Conservation (phyloP, 2,113 vertebrate genomes). For the Poeciliopsis retropinna region DNA sequence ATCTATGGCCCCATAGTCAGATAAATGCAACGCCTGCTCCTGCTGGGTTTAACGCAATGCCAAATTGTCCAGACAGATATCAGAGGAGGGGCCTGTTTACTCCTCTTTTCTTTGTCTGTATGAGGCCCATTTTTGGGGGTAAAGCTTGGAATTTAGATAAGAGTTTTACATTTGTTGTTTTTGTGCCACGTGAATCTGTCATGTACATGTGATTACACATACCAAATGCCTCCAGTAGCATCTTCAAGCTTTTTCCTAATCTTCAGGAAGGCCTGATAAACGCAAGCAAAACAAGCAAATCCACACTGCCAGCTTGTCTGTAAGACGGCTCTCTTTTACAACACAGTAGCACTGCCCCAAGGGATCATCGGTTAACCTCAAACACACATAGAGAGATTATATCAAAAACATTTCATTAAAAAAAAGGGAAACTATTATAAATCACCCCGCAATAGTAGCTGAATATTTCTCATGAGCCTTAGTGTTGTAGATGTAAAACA, state of each 20-base stretch:
- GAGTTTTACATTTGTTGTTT: constrained; percentile 19
- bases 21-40: constrained; percentile 3
- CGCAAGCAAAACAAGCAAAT: constrained; percentile 58
- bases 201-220: constrained; percentile 28
- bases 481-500: constrained; percentile 21
- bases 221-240: constrained; percentile 42
- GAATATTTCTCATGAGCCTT: constrained; percentile 31
- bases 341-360: constrained; percentile 40
- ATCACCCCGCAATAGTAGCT: constrained; percentile 41
- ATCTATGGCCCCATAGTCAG: constrained; percentile 8
- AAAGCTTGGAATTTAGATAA: constrained; percentile 44
- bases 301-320: constrained; percentile 68
- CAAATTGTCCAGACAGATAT: neutral
- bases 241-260: constrained; percentile 59
- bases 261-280: constrained; percentile 62
- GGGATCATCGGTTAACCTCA: constrained; percentile 52
- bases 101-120: constrained; percentile 26
- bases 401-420: constrained; percentile 52
- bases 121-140: constrained; percentile 27
- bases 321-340: constrained; percentile 46
- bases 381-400: constrained; percentile 71
- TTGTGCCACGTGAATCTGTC: constrained; percentile 23
- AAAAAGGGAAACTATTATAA: constrained; percentile 51
- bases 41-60: neutral
- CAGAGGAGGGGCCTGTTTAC: constrained; percentile 5